Conservation (phyloP, 2,888 invertebrate genomes). For the Dicroscelio sp. region DNA sequence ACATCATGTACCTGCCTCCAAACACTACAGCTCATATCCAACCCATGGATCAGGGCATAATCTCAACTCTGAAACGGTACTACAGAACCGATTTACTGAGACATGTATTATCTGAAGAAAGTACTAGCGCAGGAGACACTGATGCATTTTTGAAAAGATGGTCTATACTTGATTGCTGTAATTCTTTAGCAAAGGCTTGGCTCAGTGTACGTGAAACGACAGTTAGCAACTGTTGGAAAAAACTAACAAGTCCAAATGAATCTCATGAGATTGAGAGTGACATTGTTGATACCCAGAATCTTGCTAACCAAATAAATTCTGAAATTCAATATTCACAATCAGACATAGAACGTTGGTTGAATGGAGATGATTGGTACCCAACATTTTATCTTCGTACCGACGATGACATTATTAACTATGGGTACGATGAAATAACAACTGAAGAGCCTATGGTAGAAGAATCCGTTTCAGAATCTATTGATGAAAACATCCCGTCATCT, state of each 20-base stretch:
- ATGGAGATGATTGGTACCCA: background rate
- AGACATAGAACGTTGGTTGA: background rate
- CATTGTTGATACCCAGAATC: background rate
- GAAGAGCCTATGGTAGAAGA: background rate
- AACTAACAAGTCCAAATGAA: background rate
- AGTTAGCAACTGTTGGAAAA: slow-evolving; percentile 41
- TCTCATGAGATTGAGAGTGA: background rate
- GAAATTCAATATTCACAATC: slow-evolving; percentile 6
- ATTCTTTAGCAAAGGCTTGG: slow-evolving; percentile 24
- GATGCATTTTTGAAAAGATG: slow-evolving; percentile 30
- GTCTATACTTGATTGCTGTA: slow-evolving; percentile 29
- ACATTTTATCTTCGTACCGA: background rate
- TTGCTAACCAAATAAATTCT: background rate
- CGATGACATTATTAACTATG: background rate
- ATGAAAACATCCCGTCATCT: background rate
- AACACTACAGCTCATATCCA: slow-evolving; percentile 29
- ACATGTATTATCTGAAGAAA: slow-evolving; percentile 33
- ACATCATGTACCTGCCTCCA: slow-evolving; percentile 28
- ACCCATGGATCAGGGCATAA: slow-evolving; percentile 46
- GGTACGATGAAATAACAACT: background rate
- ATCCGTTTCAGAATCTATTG: background rate
- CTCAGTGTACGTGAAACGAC: background rate
- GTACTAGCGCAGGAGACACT: background rate
- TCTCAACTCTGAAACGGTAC: slow-evolving; percentile 1
- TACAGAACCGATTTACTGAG: slow-evolving; percentile 16